Evolutionary conservation across 2,797 vertebrate genomes (phyloP).

Genomic region (Micrastur ruficollis): DNA sequence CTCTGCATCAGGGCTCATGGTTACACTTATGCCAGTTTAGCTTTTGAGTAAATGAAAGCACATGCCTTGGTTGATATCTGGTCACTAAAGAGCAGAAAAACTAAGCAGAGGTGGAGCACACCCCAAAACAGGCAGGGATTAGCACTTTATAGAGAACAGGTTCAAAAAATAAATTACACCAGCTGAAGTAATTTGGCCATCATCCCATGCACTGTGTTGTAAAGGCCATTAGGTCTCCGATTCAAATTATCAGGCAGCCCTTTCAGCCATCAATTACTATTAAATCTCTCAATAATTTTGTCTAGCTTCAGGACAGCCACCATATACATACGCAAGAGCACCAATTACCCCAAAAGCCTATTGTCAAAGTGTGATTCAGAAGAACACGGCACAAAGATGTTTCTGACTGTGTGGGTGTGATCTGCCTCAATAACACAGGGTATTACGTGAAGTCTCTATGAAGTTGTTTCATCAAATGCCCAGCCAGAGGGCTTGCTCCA

Average conservation of each 20-base stretch:
- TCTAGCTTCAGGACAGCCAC: not conserved
- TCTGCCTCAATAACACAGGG: not conserved
- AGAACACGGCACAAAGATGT: not conserved
- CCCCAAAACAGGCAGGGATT: not conserved
- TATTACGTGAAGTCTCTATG: not conserved
- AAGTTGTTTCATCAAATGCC: not conserved
- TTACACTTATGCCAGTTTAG: not conserved
- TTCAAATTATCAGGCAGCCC: not conserved
- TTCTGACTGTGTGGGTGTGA: not conserved
- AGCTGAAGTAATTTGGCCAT: slow-evolving; percentile 17
- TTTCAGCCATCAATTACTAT: not conserved
- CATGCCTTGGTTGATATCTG: not conserved
- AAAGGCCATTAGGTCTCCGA: not conserved
- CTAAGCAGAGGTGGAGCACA: not conserved
- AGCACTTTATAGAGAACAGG: not conserved
- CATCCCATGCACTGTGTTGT: not conserved
- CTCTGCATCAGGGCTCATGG: not conserved
- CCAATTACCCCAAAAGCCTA: not conserved
- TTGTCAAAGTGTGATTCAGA: not conserved
- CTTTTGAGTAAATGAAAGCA: not conserved
- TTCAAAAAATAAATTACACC: not conserved
- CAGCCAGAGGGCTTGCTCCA: not conserved
- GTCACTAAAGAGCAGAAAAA: not conserved
- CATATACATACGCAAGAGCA: not conserved
- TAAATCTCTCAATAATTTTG: not conserved